phyloP scores from a whole-genome alignment of 1,140 invertebrate genomes.

The Brachionus koreanus region DNA sequence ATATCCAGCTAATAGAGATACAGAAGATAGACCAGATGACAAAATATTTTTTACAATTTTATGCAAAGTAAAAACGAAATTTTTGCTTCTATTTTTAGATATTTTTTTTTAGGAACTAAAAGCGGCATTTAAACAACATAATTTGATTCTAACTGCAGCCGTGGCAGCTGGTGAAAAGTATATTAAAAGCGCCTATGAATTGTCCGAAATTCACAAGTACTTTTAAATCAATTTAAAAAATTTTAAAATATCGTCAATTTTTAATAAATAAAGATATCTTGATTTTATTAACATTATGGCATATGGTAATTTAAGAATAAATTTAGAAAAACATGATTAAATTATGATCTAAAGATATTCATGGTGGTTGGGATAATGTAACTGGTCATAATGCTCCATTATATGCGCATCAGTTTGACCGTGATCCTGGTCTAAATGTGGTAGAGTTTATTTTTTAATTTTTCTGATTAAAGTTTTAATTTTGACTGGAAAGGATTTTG shows the following conservation, averaged over 20 bases:
- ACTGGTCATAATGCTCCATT: conserved; percentile 44
- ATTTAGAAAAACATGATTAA: not conserved
- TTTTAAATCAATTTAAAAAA: conserved; percentile 63
- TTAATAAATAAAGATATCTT: conserved; percentile 64
- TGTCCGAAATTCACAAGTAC: conserved; percentile 72
- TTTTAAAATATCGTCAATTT: conserved; percentile 61
- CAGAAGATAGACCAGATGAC: conserved; percentile 47
- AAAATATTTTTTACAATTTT: conserved; percentile 66
- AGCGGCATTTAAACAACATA: conserved; percentile 39
- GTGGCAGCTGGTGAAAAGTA: conserved; percentile 47
- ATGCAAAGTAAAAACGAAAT: not conserved
- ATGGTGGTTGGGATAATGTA: conserved; percentile 41
- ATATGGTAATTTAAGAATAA: conserved; percentile 67
- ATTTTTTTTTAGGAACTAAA: conserved; percentile 24
- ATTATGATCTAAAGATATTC: conserved; percentile 49
- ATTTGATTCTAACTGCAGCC: conserved; percentile 48
- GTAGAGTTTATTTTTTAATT: not conserved
- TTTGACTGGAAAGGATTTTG: conserved; percentile 48
- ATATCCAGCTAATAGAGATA: conserved; percentile 60
- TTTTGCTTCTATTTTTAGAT: not conserved
- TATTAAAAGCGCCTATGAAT: conserved; percentile 67
- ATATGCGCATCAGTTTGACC: conserved; percentile 47
- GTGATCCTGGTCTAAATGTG: conserved; percentile 44
- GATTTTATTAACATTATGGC: conserved; percentile 88
- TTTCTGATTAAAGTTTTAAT: not conserved